Percentiles rank a stretch among this genome's conserved stretches.
phyloP scores from a whole-genome alignment of 2,113 vertebrate species.

The Pterophyllum scalare region DNA sequence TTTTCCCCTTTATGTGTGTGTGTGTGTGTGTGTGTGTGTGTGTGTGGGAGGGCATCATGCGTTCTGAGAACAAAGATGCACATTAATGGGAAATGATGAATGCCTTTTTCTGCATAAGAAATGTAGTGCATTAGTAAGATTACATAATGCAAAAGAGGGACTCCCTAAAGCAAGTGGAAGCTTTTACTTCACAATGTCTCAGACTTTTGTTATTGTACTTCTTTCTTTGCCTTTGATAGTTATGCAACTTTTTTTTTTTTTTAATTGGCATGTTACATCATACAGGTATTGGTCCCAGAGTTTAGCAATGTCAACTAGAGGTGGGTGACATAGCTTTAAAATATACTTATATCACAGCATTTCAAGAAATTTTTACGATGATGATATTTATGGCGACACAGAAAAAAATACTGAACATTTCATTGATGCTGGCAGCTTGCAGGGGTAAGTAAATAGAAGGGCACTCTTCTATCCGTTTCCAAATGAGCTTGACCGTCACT shows the following conservation, averaged over 20 bases:
- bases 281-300: neutral
- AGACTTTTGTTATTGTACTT: conserved; percentile 18
- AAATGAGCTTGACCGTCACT: neutral
- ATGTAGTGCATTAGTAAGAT: conserved; percentile 40
- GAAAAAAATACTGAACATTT: neutral
- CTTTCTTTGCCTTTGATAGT: neutral
- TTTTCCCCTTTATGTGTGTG: neutral
- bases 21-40: neutral
- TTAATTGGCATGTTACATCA: conserved; percentile 27
- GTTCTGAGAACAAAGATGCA: neutral
- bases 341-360: neutral
- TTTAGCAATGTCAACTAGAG: too few relatives aligned
- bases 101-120: conserved; percentile 26
- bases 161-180: conserved; percentile 37
- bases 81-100: conserved; percentile 23
- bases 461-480: neutral
- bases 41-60: neutral
- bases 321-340: too few relatives aligned
- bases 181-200: conserved; percentile 9
- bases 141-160: conserved; percentile 29
- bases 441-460: neutral
- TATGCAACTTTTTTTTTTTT: neutral
- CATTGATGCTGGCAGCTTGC: neutral
- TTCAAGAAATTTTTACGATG: too few relatives aligned
- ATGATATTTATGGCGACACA: too few relatives aligned